Evolutionary conservation across 2,113 vertebrate genomes (phyloP), one percentile per base, ranked within the genome.

Genomic region (Symphodus melops): DNA sequence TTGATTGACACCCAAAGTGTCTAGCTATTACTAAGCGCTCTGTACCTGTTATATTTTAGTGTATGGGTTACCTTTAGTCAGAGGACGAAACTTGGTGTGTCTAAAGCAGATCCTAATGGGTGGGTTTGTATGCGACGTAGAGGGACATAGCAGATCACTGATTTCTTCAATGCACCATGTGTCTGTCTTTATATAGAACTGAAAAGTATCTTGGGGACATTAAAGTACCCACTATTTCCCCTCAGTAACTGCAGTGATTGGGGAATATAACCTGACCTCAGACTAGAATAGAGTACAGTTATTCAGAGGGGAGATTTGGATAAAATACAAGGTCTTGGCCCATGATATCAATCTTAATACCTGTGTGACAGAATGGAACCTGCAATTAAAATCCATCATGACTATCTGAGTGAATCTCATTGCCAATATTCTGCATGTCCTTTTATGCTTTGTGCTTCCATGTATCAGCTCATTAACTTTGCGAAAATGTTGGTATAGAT

Each of bases 381-480:
- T 23, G 36, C 67, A 84, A 68, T 81, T 72, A 78, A 87, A 82
- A 78, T 80, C 51, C 66, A 71, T 82, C 72, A 81, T 68, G 21
- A 67, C 62, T 17, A 67, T 60, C 58, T 37, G 46, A 71, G 25
- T 11, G 51, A 56, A 20, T 66, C 61, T 72, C 41, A 17, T 53
- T 79, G 77, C 75, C 77, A 80, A 80, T 82, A 72, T 79, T 76
- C 68, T 28, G 66, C n/a, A 70, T 81, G 81, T 83, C 59, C 66
- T 81, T 84, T 79, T 64, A 67, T 79, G 68, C 78, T 69, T 69
- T 74, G 48, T 77, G 62, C 73, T 75, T 77, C 65, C 68, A 70
- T 70, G 69, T 87, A 16, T 64, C 63, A 78, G 80, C 82, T 91
- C 84, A 89, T 88, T 86, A 88, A 81, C 80, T 86, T 77, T 75